phyloP scores from a whole-genome alignment of 1,140 invertebrate species.

The Xylocopa sonorina region DNA sequence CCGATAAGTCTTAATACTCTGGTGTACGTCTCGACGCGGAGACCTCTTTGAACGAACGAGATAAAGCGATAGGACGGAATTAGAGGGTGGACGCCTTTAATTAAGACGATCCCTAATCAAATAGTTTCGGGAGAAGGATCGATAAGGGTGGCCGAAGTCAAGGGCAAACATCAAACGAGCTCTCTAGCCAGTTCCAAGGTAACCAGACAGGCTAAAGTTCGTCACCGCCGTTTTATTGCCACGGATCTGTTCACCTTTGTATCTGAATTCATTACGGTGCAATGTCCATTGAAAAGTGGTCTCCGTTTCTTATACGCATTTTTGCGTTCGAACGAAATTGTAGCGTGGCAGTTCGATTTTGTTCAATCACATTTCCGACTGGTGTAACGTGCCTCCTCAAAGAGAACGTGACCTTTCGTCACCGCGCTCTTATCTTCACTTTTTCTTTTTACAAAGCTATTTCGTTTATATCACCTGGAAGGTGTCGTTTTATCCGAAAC shows the following conservation, averaged over 20 bases:
- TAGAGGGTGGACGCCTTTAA: slow-evolving; percentile 47
- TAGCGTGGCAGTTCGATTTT: background rate
- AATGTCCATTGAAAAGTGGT: background rate
- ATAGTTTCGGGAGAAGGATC: slow-evolving; percentile 41
- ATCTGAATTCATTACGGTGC: background rate
- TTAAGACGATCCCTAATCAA: slow-evolving; percentile 54
- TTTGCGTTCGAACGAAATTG: slow-evolving; percentile 6
- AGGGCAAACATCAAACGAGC: slow-evolving; percentile 30
- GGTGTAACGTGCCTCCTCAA: slow-evolving; percentile 14
- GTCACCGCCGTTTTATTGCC: background rate
- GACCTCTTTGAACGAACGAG: slow-evolving; percentile 19
- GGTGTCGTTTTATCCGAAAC: slow-evolving; percentile 35
- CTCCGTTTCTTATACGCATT: background rate
- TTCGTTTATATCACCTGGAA: slow-evolving; percentile 34
- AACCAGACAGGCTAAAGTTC: background rate
- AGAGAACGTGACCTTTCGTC: slow-evolving; percentile 44
- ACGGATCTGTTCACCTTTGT: background rate
- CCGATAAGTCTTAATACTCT: slow-evolving; percentile 16
- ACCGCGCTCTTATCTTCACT: too few species aligned
- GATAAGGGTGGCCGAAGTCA: background rate
- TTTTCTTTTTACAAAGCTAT: slow-evolving; percentile 29
- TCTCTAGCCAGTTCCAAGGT: background rate
- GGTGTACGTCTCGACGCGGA: slow-evolving; percentile 2
- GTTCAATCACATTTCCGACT: slow-evolving; percentile 31
- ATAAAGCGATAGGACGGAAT: slow-evolving; percentile 38